Conservation (phyloP, 1,140 invertebrate species). For the Hermetia illucens region DNA sequence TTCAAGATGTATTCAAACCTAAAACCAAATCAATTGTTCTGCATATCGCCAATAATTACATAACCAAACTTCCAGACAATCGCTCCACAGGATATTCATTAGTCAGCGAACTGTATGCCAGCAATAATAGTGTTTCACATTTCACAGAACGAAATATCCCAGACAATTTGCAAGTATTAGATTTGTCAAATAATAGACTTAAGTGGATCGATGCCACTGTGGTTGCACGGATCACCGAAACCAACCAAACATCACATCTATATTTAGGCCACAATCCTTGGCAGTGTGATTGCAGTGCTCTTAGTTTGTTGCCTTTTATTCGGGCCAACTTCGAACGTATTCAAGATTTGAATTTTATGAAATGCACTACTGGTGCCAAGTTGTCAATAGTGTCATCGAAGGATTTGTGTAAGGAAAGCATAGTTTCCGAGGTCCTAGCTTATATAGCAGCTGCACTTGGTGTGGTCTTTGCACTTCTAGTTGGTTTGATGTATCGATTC, state of each 20-base stretch:
- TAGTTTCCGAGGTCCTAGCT: conserved; percentile 16
- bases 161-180: conserved; percentile 21
- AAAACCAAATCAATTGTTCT: conserved; percentile 23
- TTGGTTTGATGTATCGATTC: conserved; percentile 40
- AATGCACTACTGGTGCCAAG: conserved; percentile 18
- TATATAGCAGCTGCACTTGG: conserved; percentile 27
- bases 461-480: conserved; percentile 30
- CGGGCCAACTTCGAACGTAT: conserved; percentile 26
- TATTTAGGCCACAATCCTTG: conserved; percentile 43
- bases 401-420: conserved; percentile 32
- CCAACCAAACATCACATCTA: conserved; percentile 18
- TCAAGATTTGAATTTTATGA: conserved; percentile 18
- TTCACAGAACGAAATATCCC: conserved; percentile 16
- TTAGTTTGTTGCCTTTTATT: conserved; percentile 35
- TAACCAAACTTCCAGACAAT: conserved; percentile 23
- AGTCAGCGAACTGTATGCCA: conserved; percentile 30
- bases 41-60: conserved; percentile 30
- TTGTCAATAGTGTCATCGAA: conserved; percentile 28
- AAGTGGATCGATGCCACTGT: conserved; percentile 18
- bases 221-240: conserved; percentile 15
- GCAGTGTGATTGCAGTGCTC: conserved; percentile 39
- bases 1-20: conserved; percentile 11
- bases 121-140: conserved; percentile 32
- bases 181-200: conserved; percentile 36
- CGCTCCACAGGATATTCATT: conserved; percentile 17